A percentile compares a stretch with the other conserved stretches of the same genome.
Evolutionary conservation across 2,797 vertebrate species (phyloP).

Genomic region (Erethizon dorsatum): DNA sequence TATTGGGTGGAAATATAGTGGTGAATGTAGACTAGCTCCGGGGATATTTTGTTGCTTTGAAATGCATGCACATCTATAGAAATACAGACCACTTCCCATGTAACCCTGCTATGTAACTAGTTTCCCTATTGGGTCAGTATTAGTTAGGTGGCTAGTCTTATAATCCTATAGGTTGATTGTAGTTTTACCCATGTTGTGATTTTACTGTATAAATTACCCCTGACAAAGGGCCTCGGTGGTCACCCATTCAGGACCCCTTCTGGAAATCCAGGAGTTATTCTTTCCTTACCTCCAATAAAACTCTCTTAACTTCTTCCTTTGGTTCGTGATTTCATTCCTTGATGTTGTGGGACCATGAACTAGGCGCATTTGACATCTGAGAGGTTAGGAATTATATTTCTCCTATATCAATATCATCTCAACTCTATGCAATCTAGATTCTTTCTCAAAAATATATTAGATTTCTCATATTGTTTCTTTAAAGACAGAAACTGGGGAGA

Average conservation of each 20-base stretch:
- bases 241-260: not conserved
- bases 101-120: not conserved
- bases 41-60: not conserved
- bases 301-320: not conserved
- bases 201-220: not conserved
- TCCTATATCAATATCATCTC: not conserved
- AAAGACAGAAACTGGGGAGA: not conserved
- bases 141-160: not conserved
- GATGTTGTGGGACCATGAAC: not conserved
- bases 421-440: not conserved
- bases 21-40: not conserved
- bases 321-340: not conserved
- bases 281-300: not conserved
- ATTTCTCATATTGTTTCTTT: not conserved
- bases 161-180: not conserved
- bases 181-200: not conserved
- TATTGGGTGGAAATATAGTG: fast-evolving
- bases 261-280: not conserved
- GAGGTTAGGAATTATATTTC: not conserved
- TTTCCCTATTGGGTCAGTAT: not conserved
- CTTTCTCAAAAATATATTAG: not conserved
- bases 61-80: not conserved
- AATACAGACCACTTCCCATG: not conserved
- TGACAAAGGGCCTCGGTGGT: not conserved
- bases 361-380: not conserved